Percentiles rank a stretch among this genome's conserved stretches.
phyloP scores from a whole-genome alignment of 2,888 invertebrate genomes.

The Dynastes grantii region DNA sequence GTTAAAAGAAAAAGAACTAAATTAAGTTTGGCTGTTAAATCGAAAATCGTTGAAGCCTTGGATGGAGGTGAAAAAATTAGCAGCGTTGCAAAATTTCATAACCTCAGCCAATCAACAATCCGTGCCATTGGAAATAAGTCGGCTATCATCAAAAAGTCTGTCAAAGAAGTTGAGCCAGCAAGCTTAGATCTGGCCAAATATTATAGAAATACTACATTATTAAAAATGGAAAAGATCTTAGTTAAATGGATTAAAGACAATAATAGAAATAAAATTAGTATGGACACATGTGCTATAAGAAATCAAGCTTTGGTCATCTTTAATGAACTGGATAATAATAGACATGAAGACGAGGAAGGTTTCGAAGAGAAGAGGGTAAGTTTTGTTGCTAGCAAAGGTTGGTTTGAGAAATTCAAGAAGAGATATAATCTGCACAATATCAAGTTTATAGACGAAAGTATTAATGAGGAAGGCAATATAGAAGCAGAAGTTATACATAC shows the following conservation, averaged over 20 bases:
- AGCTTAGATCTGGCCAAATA: background rate
- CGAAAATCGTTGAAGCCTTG: background rate
- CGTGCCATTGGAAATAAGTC: background rate
- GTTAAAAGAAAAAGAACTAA: conserved; percentile 1
- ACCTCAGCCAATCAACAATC: conserved; percentile 2
- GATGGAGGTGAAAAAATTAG: background rate
- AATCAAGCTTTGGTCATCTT: background rate
- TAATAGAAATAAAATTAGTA: background rate
- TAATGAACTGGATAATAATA: background rate
- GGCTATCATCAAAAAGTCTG: background rate
- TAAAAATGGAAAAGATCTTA: background rate
- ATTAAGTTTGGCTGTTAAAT: conserved; percentile 2
- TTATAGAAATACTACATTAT: background rate
- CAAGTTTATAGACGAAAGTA: background rate
- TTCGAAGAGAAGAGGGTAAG: background rate
- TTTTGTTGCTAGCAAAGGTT: conserved; percentile 1
- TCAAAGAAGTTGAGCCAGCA: background rate
- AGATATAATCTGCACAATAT: conserved; percentile 1
- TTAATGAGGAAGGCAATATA: background rate
- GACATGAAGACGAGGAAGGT: background rate
- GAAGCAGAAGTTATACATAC: background rate
- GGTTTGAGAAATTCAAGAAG: conserved; percentile 11
- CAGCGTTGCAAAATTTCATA: background rate
- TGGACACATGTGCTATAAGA: background rate
- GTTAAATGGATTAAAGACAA: background rate